Evolutionary conservation across 2,888 invertebrate species (phyloP).

Genomic region (Carterocephalus palaemon): DNA sequence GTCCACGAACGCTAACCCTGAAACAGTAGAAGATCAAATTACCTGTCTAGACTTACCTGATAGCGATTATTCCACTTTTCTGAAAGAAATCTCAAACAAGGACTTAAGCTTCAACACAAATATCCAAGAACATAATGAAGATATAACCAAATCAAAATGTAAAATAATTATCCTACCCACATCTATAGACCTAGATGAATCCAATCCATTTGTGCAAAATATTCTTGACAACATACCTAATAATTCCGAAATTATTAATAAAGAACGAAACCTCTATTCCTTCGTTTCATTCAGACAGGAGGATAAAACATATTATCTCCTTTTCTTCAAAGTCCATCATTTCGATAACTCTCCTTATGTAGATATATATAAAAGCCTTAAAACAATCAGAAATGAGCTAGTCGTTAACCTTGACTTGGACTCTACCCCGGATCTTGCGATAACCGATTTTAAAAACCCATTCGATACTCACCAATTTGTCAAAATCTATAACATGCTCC

Average conservation of each 20-base stretch:
- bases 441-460: slow-evolving; percentile 24
- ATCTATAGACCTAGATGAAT: slow-evolving; percentile 22
- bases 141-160: slow-evolving; percentile 5
- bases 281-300: slow-evolving; percentile 11
- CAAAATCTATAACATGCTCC: slow-evolving; percentile 21
- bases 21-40: too few relatives aligned
- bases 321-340: slow-evolving; percentile 25
- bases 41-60: neutral
- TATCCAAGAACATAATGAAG: slow-evolving; percentile 19
- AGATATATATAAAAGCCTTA: too few relatives aligned
- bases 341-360: too few relatives aligned
- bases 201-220: slow-evolving; percentile 21
- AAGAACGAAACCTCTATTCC: slow-evolving; percentile 18
- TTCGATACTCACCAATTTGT: slow-evolving; percentile 24
- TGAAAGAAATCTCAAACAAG: neutral
- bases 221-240: slow-evolving; percentile 7
- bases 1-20: too few relatives aligned
- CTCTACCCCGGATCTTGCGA: too few relatives aligned
- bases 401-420: too few relatives aligned
- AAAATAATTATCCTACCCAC: slow-evolving; percentile 21
- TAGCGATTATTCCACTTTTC: too few relatives aligned
- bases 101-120: slow-evolving; percentile 5
- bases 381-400: too few relatives aligned
- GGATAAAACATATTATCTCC: slow-evolving; percentile 17
- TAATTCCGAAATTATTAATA: slow-evolving; percentile 15